Conservation (phyloP, 2,888 invertebrate species). For the Tipula unca region DNA sequence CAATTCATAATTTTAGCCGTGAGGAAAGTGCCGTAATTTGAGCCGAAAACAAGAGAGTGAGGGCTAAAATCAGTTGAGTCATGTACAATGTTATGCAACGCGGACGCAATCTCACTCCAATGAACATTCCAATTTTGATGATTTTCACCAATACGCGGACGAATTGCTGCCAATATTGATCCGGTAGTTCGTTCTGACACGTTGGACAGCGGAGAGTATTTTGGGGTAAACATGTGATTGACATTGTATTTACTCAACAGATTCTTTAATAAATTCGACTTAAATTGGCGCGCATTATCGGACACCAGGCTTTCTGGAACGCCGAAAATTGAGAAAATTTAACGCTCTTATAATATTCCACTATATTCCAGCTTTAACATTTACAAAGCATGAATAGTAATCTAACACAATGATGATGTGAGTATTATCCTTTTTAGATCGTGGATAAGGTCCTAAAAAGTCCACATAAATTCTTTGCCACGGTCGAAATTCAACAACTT, state of each 20-base stretch:
- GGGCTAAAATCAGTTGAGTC: conserved; percentile 18
- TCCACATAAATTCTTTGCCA: too few relatives aligned
- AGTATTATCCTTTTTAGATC: too few relatives aligned
- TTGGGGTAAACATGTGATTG: neutral
- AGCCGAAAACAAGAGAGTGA: conserved; percentile 23
- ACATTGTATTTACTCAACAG: neutral
- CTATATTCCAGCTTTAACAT: too few relatives aligned
- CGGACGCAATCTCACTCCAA: neutral
- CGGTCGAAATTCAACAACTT: too few relatives aligned
- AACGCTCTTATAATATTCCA: neutral
- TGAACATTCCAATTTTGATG: conserved; percentile 9
- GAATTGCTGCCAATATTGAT: too few relatives aligned
- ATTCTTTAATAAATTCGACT: neutral
- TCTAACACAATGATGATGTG: too few relatives aligned
- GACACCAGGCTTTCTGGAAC: neutral
- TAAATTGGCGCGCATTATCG: neutral
- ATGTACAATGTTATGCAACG: conserved; percentile 20
- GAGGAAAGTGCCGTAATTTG: too few relatives aligned
- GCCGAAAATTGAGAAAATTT: neutral
- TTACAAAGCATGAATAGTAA: too few relatives aligned
- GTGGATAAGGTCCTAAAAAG: too few relatives aligned
- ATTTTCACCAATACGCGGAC: neutral
- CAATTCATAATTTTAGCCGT: neutral
- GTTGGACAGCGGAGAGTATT: too few relatives aligned
- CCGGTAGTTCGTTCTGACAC: too few relatives aligned